These are phyloP conservation scores for Saimiri boliviensis DNA, from an alignment of 2,113 vertebrate species.

Conservation along the genomic window DNA sequence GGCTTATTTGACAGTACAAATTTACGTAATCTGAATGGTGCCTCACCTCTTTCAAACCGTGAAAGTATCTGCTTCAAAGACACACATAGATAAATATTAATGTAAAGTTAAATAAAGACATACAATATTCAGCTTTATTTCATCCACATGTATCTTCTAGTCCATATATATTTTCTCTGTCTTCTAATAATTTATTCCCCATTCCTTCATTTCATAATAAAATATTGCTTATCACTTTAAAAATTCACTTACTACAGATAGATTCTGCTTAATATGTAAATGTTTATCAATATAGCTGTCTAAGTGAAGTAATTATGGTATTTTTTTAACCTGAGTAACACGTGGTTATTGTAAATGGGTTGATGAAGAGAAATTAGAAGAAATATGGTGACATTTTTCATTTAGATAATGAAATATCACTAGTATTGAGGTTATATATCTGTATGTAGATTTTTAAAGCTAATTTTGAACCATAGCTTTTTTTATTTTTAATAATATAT, in stretches of 20 bases:
- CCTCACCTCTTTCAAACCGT: not conserved
- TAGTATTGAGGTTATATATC: not conserved
- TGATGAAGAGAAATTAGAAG: not conserved
- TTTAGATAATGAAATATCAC: slow-evolving; percentile 10
- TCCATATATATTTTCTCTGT: not conserved
- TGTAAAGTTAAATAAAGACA: not conserved
- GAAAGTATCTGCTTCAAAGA: not conserved
- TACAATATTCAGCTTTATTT: slow-evolving; percentile 41
- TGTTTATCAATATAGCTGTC: not conserved
- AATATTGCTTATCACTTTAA: slow-evolving; percentile 36
- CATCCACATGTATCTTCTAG: slow-evolving; percentile 30
- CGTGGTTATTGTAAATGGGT: not conserved
- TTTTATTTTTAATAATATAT: slow-evolving; percentile 31
- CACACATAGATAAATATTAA: not conserved
- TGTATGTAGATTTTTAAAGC: not conserved
- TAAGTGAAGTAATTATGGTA: not conserved
- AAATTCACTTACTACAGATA: not conserved
- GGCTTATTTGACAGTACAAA: slow-evolving; percentile 41
- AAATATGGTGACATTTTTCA: slow-evolving; percentile 3
- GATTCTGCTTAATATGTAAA: not conserved
- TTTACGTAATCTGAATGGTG: not conserved
- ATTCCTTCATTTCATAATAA: slow-evolving; percentile 68
- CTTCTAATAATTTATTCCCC: slow-evolving; percentile 46
- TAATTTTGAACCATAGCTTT: not conserved
- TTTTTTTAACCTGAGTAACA: not conserved